Conservation (phyloP, 1,140 invertebrate species). For the Drosophila simulans region DNA sequence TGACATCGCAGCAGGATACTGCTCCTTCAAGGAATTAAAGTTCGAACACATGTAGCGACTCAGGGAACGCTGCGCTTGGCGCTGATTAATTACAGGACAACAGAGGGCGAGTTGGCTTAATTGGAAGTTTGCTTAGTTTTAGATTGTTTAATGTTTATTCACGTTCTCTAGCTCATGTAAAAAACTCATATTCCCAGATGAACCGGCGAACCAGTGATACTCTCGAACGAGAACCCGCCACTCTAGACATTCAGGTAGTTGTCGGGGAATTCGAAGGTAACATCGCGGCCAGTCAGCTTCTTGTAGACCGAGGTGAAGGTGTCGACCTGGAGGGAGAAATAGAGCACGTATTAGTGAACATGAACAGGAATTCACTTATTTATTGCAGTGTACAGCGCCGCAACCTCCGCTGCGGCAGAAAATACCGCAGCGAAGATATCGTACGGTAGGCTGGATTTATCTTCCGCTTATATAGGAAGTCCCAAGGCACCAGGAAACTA, state of each 20-base stretch:
- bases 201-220: constrained; percentile 57
- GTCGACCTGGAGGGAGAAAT: constrained; percentile 90
- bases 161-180: constrained; percentile 70
- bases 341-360: constrained; percentile 5
- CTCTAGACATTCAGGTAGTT: constrained; percentile 93
- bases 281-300: constrained; percentile 99
- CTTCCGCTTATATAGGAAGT: constrained; percentile 78
- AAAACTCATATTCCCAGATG: constrained; percentile 59
- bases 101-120: constrained; percentile 28
- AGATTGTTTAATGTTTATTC: constrained; percentile 77
- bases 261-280: constrained; percentile 99
- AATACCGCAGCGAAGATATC: constrained; percentile 21
- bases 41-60: constrained; percentile 5
- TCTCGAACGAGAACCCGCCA: constrained; percentile 60
- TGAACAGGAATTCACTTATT: background rate
- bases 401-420: constrained; percentile 25
- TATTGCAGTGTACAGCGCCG: constrained; percentile 32
- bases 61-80: background rate
- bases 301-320: constrained; percentile 99
- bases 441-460: constrained; percentile 50
- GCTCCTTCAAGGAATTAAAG: constrained; percentile 9
- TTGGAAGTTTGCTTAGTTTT: constrained; percentile 55
- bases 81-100: constrained; percentile 27
- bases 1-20: constrained; percentile 29
- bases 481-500: constrained; percentile 61